A percentile compares a stretch with the other conserved stretches of the same genome.
phyloP scores from a whole-genome alignment of 2,113 vertebrate species.

The Odocoileus hemionus region DNA sequence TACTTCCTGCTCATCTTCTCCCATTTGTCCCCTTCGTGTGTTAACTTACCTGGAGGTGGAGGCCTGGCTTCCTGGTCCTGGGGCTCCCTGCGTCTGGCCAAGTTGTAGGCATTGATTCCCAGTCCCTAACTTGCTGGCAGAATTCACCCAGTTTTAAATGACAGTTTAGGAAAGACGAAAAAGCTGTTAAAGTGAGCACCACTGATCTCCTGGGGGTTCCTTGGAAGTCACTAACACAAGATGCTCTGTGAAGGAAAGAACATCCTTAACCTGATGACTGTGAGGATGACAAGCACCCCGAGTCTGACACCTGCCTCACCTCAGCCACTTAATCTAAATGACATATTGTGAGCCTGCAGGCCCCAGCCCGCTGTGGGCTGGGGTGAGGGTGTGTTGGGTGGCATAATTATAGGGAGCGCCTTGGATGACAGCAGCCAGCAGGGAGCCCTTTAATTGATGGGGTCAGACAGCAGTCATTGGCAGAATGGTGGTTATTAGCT shows the following conservation, averaged over 20 bases:
- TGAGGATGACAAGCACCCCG: neutral
- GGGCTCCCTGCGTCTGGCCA: neutral
- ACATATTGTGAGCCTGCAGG: neutral
- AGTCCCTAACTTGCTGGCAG: neutral
- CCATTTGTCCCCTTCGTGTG: neutral
- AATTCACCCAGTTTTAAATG: neutral
- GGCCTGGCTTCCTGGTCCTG: neutral
- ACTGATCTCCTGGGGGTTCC: neutral
- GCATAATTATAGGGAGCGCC: neutral
- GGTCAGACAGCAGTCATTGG: neutral
- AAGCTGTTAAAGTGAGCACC: neutral
- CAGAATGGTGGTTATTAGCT: neutral
- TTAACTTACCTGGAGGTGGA: neutral
- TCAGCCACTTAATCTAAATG: neutral
- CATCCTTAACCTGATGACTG: neutral
- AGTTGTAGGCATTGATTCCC: neutral
- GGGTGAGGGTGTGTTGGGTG: neutral
- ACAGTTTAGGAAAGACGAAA: neutral
- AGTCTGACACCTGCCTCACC: neutral
- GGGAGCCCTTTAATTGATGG: neutral
- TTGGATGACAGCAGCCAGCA: neutral
- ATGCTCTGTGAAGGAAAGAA: neutral
- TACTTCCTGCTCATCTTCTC: neutral
- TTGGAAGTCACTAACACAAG: neutral
- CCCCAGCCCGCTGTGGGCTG: neutral